Evolutionary conservation across 2,888 invertebrate species (phyloP), one percentile per base, ranked within the genome.

Genomic region (Melanostoma mellinum): DNA sequence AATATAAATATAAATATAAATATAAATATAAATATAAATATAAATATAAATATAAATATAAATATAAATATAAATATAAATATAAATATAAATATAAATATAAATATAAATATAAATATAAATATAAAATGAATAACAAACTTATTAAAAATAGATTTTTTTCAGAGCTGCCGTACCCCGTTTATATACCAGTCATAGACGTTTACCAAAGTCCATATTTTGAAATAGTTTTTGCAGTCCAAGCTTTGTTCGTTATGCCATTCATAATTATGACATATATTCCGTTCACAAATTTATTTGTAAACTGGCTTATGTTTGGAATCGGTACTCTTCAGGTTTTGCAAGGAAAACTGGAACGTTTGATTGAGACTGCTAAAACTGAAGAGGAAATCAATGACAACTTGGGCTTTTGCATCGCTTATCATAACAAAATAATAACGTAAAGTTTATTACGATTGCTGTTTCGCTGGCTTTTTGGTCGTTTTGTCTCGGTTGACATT

Each of bases 281-380:
- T 32, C 86, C 86, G 1, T 87, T 86, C 55, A 85, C 87, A 0
- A 87, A 87, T 55, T 56, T 87, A 0, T 86, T 87, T n/a, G 72
- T 87, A 20, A 55, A 82, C 4, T 88, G 79, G 75, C 65, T 87
- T 0, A 75, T 86, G 52, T 88, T 87, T 68, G 87, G 86, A 10
- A 87, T 86, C 58, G 85, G 69, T 5, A 30, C 78, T 20, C 38
- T 87, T 10, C 65, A 85, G 50, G 71, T 86, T 61, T n/a, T 88
- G n/a, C 82, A 85, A 8, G 30, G 44, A 20, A 86, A 86, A 44
- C 53, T 88, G 6, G 65, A 78, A n/a, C 71, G 69, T 6, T 38
- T 87, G 33, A 71, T 85, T 40, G n/a, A 53, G 3, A 4, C 32
- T 20, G 9, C 55, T 3, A 74, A 72, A 38, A 77, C 85, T 4